Base-by-base conservation (phyloP, 1,140 invertebrate genomes). In the Drusus annulatus region DNA sequence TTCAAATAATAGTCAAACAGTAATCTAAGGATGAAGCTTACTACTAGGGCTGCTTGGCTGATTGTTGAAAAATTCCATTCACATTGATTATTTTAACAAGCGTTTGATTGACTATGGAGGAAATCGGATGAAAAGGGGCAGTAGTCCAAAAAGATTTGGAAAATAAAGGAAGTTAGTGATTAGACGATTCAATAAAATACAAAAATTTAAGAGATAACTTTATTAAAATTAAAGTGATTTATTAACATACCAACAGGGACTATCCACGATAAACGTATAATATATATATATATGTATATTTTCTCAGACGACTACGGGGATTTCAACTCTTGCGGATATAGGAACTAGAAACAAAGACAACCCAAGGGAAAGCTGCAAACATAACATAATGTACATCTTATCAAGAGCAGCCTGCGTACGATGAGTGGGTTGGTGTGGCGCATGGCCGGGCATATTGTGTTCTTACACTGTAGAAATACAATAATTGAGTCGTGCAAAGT, bases 211-310 rank as follows among this genome's bases (percentile, higher is more conserved):
- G 71, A 75, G 52, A 75, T 58, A 75, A 56, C 71, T 75, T 75
- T 75, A 75, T 75, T 75, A 75, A 56, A 75, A 75, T 75, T 75
- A 75, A 56, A 56, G 52, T 75, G 54, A 51, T 56, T 58, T 75
- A 75, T 75, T 31, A 75, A 75, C 71, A 75, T 75, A 58, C 71
- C 51, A 58, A 25, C n/a, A 23, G 71, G 52, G 51, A 28, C 68
- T 51, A 52, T 71, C 68, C 68, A 71, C 25, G 50, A 71, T 52
- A 21, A 51, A 71, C 10, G 8, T 23, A 8, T 17, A 56, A 17
- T 56, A 56, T 56, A 56, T 21, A 21, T 54, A 58, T 13, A 63
- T 28, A 63, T 63, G 60, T 63, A 63, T 63, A 63, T 63, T 69
- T 45, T 45, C n/a, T 50, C n/a, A 50, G 36, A 51, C 7, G 23